Percentiles rank a stretch among this genome's conserved stretches.
Evolutionary conservation across 1,140 invertebrate species (phyloP).

Genomic region (Trichomalopsis sarcophagae): DNA sequence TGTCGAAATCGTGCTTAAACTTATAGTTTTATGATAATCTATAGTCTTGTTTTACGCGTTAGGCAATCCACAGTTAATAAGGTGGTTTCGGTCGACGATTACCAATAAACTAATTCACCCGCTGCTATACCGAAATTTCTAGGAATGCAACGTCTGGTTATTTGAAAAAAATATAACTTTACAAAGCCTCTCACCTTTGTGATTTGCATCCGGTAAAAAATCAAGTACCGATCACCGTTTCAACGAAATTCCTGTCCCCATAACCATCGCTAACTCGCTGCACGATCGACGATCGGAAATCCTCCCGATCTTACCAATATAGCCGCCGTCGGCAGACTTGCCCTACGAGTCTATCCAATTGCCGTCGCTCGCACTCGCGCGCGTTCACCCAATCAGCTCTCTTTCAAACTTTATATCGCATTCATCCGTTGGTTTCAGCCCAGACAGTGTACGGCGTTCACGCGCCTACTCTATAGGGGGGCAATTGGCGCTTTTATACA

Average conservation of each 20-base stretch:
- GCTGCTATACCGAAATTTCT: no score
- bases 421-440: conserved; percentile 16
- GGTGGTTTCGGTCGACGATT: not conserved
- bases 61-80: not conserved
- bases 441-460: not conserved
- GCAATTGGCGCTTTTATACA: conserved; percentile 18
- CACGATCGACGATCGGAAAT: conserved; percentile 45
- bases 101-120: not conserved
- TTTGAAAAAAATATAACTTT: no score
- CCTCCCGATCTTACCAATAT: not conserved
- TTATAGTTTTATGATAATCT: not conserved
- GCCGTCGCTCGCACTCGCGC: not conserved
- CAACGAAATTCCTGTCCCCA: no score
- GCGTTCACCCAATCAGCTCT: not conserved
- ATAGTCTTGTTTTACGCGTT: not conserved
- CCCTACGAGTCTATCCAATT: not conserved
- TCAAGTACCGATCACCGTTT: no score
- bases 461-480: not conserved
- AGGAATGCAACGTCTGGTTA: no score
- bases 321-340: not conserved
- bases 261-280: not conserved
- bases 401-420: not conserved
- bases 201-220: no score
- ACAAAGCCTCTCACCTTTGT: no score
- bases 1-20: no score